Evolutionary conservation across 2,888 invertebrate genomes (phyloP).

Genomic region (Caenorhabditis doughertyi): DNA sequence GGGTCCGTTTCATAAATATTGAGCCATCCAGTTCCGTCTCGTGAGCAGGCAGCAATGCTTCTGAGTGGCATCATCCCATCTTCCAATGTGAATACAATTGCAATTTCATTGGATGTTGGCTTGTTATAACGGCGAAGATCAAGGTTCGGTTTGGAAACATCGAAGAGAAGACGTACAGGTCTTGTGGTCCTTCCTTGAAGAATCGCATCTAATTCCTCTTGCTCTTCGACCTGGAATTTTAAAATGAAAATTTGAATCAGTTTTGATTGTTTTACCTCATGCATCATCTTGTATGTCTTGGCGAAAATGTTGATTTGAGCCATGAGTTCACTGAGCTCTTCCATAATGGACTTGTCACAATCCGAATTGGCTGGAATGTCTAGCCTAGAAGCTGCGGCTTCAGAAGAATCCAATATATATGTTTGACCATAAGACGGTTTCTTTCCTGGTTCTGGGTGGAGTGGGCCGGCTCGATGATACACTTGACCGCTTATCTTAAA

Average conservation of each 20-base stretch:
- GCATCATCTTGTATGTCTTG: slow-evolving; percentile 45
- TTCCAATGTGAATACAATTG: slow-evolving; percentile 65
- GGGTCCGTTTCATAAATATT: slow-evolving; percentile 79
- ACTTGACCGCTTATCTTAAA: slow-evolving; percentile 58
- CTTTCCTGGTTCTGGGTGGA: slow-evolving; percentile 8
- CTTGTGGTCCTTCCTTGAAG: not conserved
- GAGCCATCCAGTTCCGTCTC: slow-evolving; percentile 72
- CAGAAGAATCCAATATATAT: not conserved
- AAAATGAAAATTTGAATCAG: not conserved
- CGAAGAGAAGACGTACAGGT: slow-evolving; percentile 48
- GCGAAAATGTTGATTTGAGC: not conserved
- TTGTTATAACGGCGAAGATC: slow-evolving; percentile 67
- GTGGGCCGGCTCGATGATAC: slow-evolving; percentile 33
- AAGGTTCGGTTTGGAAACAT: not conserved
- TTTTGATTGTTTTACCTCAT: not conserved
- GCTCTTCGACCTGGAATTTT: not conserved
- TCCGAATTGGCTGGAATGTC: slow-evolving; percentile 23
- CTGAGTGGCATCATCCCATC: slow-evolving; percentile 65
- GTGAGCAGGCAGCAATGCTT: slow-evolving; percentile 81
- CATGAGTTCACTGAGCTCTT: slow-evolving; percentile 29
- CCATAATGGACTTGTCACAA: slow-evolving; percentile 49
- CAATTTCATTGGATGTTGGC: slow-evolving; percentile 70
- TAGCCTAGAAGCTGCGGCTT: slow-evolving; percentile 53
- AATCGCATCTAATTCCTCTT: not conserved
- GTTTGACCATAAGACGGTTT: not conserved